Evolutionary conservation across 2,888 invertebrate genomes (phyloP), one percentile per base, ranked within the genome.

Genomic region (Pseudoips prasinana): DNA sequence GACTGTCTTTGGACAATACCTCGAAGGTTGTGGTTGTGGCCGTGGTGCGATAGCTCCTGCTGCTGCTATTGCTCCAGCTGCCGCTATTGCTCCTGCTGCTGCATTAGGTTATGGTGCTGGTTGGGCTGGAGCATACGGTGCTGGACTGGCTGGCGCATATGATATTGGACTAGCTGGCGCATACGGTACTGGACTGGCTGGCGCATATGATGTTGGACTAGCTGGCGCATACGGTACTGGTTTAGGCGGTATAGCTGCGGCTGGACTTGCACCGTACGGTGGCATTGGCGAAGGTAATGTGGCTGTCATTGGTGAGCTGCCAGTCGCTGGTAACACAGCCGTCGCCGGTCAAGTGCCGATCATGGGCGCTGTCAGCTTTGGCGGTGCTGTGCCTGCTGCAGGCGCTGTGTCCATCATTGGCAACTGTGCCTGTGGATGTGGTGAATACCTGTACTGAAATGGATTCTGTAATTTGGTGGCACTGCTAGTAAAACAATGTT

Each of bases 291-390:
- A n/a, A n/a, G n/a, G n/a, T n/a, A 66, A 55, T 26, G 55, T 73
- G 7, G 45, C 42, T 3, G 40, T 58, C n/a, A 41, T n/a, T n/a
- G n/a, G n/a, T n/a, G n/a, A n/a, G n/a, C n/a, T n/a, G n/a, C n/a
- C n/a, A n/a, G n/a, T n/a, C n/a, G n/a, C n/a, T n/a, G n/a, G n/a
- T n/a, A n/a, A n/a, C n/a, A n/a, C n/a, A n/a, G n/a, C n/a, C n/a
- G n/a, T n/a, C n/a, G n/a, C 49, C 1, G 64, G 64, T 10, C 54
- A 56, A 46, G 54, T 65, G 14, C 60, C 64, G 38, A 58, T 64
- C 44, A 53, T 59, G 39, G 64, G 64, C 0, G 48, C 46, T 17
- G 64, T 65, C n/a, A 40, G 39, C 23, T 65, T 55, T 35, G 29
- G 33, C 0, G 64, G 63, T 7, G 20, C 34, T 20, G 57, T 59